phyloP scores from a whole-genome alignment of 2,797 vertebrate genomes.

The Choloepus didactylus region DNA sequence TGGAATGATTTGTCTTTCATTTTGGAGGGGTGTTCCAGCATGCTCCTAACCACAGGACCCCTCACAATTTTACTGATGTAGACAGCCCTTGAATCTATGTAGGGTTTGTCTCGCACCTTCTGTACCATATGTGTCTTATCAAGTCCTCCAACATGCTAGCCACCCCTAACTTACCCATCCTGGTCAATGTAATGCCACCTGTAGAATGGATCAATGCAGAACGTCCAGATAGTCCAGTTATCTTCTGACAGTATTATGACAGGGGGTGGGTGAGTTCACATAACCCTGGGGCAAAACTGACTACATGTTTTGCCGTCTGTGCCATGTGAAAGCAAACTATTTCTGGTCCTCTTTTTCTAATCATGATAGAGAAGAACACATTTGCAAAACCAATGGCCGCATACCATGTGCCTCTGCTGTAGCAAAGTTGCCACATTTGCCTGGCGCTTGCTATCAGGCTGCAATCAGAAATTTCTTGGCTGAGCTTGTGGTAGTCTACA shows the following conservation, averaged over 20 bases:
- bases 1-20: neutral
- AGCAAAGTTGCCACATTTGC: neutral
- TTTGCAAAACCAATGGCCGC: neutral
- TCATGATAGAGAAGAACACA: neutral
- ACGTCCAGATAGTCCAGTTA: neutral
- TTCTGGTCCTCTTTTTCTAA: neutral
- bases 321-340: neutral
- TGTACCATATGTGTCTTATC: neutral
- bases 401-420: neutral
- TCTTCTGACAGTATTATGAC: neutral
- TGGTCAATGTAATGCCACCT: neutral
- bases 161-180: neutral
- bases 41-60: neutral
- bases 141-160: neutral
- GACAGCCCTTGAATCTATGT: neutral
- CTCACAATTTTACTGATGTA: neutral
- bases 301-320: neutral
- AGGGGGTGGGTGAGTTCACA: neutral
- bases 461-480: neutral
- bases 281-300: neutral
- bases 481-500: neutral
- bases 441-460: neutral
- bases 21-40: neutral
- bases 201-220: neutral
- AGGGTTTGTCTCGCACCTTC: neutral